phyloP scores from a whole-genome alignment of 2,888 invertebrate species.

The Schrankia costaestrigalis region DNA sequence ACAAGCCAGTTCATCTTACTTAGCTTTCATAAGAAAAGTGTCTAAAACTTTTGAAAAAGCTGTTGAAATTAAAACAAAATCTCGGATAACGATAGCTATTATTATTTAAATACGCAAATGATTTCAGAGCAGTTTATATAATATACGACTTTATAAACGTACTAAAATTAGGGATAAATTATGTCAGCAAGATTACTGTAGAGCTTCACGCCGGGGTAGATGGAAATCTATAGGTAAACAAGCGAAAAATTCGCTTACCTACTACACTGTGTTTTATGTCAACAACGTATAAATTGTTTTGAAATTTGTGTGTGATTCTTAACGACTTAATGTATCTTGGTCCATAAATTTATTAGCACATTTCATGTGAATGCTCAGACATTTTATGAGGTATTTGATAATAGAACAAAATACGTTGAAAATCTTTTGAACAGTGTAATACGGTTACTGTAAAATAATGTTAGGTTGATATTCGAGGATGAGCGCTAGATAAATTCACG shows the following conservation, averaged over 20 bases:
- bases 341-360: slow-evolving; percentile 63
- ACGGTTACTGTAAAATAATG: slow-evolving; percentile 38
- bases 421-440: slow-evolving; percentile 42
- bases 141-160: slow-evolving; percentile 14
- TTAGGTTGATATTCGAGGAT: slow-evolving; percentile 29
- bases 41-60: too few species aligned
- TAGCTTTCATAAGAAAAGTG: too few species aligned
- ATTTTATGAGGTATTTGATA: slow-evolving; percentile 69
- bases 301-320: slow-evolving; percentile 59
- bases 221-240: slow-evolving; percentile 19
- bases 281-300: slow-evolving; percentile 43
- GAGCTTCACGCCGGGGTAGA: too few species aligned
- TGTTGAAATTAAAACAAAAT: too few species aligned
- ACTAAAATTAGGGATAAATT: slow-evolving; percentile 4
- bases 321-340: slow-evolving; percentile 55
- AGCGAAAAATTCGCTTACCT: slow-evolving; percentile 18
- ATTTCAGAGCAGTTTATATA: slow-evolving; percentile 4
- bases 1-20: too few species aligned
- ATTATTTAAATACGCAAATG: slow-evolving; percentile 7
- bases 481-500: slow-evolving; percentile 13
- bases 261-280: slow-evolving; percentile 37
- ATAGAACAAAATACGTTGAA: slow-evolving; percentile 61
- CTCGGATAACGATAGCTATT: too few species aligned
- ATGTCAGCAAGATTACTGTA: slow-evolving; percentile 9
- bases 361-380: slow-evolving; percentile 66